Evolutionary conservation across 2,888 invertebrate species (phyloP), one percentile per base, ranked within the genome.

Genomic region (Gasteruption jaculator): DNA sequence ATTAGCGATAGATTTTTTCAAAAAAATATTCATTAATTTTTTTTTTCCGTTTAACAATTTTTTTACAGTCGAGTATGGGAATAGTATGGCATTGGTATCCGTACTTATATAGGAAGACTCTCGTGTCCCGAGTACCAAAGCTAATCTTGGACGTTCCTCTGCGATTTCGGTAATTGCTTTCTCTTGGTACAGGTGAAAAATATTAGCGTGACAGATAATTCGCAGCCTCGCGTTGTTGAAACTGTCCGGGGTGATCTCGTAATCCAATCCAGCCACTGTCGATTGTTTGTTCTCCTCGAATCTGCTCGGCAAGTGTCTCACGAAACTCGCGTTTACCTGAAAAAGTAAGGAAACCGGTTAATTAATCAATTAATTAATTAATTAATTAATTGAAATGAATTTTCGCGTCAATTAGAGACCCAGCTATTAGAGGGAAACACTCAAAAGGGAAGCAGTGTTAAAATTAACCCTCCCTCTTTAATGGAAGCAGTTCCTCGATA

Each of bases 71-170:
- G n/a, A n/a, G n/a, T n/a, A n/a, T n/a, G n/a, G n/a, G n/a, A n/a
- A n/a, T n/a, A n/a, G n/a, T n/a, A n/a, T n/a, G n/a, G n/a, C n/a
- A n/a, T n/a, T n/a, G n/a, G n/a, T n/a, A n/a, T n/a, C n/a, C n/a
- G n/a, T 58, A 62, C 62, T 56, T 36, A 52, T 54, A 22, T 61
- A 63, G 41, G 78, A 77, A 54, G 76, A 76, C 71, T 82, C 82
- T 47, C 81, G 76, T 46, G 83, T 84, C 56, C 84, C 84, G 56
- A 85, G 73, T 57, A 86, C 85, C 42, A 85, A 83, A 46, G 85
- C 85, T 57, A 85, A 80, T 69, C 83, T 78, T 45, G 86, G 85
- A 60, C 81, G 80, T 69, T 85, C 85, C 73, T 85, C 85, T 68
- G 83, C 83, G 59, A 85, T 74, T 56, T 79, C 73, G 49, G 80